Percentiles rank a stretch among this genome's conserved stretches.
Conservation (phyloP, 2,797 vertebrate genomes). For the Lagorchestes hirsutus region DNA sequence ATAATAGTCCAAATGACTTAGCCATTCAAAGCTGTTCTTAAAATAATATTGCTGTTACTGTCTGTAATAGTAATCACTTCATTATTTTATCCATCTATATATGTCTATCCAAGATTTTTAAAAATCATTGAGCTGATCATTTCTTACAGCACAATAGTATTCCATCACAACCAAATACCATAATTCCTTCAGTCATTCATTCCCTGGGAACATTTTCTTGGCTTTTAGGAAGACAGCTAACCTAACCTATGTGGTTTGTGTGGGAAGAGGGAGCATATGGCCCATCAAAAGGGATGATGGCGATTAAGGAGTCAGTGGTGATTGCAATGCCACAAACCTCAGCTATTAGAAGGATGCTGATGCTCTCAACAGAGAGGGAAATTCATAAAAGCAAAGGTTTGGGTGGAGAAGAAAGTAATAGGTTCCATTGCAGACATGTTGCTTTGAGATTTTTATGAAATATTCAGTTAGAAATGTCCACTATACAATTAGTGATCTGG, state of each 20-base stretch:
- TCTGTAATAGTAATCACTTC: neutral
- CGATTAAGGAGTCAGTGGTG: neutral
- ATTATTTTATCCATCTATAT: neutral
- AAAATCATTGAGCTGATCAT: neutral
- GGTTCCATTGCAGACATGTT: neutral
- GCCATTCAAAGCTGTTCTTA: neutral
- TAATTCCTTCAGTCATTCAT: neutral
- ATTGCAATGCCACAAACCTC: neutral
- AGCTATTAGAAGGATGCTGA: neutral
- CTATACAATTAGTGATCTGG: neutral
- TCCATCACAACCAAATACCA: neutral
- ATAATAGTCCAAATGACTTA: neutral
- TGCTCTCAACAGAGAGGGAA: neutral
- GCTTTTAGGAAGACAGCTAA: neutral
- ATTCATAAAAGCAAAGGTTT: neutral
- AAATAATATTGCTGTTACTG: neutral
- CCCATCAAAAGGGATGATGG: neutral
- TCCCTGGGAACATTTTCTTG: neutral
- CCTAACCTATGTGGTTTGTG: neutral
- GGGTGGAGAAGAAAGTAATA: neutral
- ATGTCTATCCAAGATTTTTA: neutral
- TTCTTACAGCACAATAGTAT: neutral
- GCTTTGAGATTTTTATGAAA: neutral
- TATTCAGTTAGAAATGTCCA: neutral
- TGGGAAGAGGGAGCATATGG: neutral